A percentile compares a stretch with the other conserved stretches of the same genome.
phyloP scores from a whole-genome alignment of 1,140 invertebrate species.

The Drosophila setifemur region DNA sequence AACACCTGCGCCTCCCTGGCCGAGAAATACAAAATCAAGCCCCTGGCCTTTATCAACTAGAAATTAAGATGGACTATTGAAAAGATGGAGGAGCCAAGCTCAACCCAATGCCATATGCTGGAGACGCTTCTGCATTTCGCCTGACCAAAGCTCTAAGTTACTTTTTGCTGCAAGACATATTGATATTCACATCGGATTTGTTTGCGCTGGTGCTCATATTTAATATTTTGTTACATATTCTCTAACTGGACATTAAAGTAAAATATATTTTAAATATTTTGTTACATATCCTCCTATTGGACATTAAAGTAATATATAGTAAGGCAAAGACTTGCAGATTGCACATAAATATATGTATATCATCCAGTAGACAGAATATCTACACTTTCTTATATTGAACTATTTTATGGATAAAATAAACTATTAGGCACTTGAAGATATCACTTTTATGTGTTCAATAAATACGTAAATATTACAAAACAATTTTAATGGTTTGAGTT shows the following conservation, averaged over 20 bases:
- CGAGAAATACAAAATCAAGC: constrained; percentile 83
- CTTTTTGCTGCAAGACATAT: constrained; percentile 19
- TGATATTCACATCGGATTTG: constrained; percentile 29
- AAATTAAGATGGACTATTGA: constrained; percentile 4
- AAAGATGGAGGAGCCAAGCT: constrained; percentile 19
- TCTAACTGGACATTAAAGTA: neutral
- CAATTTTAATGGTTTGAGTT: too few species aligned
- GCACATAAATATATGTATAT: constrained; percentile 18
- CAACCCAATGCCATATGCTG: constrained; percentile 18
- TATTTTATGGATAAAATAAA: too few species aligned
- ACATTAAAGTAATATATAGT: neutral
- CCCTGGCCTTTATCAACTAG: constrained; percentile 81
- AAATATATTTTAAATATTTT: too few species aligned
- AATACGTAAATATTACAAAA: constrained; percentile 21
- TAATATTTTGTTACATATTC: neutral
- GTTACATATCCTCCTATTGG: constrained; percentile 20
- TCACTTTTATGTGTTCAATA: constrained; percentile 16
- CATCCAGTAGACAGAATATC: too few species aligned
- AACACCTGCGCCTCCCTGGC: constrained; percentile 84
- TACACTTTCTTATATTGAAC: too few species aligned
- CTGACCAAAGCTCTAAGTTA: constrained; percentile 61
- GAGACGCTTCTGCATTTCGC: constrained; percentile 55
- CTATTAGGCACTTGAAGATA: constrained; percentile 4
- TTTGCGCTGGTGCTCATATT: constrained; percentile 4
- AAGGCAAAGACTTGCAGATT: constrained; percentile 27